Evolutionary conservation across 2,888 invertebrate species (phyloP), one percentile per base, ranked within the genome.

Genomic region (Lepetodrilus schrolli): DNA sequence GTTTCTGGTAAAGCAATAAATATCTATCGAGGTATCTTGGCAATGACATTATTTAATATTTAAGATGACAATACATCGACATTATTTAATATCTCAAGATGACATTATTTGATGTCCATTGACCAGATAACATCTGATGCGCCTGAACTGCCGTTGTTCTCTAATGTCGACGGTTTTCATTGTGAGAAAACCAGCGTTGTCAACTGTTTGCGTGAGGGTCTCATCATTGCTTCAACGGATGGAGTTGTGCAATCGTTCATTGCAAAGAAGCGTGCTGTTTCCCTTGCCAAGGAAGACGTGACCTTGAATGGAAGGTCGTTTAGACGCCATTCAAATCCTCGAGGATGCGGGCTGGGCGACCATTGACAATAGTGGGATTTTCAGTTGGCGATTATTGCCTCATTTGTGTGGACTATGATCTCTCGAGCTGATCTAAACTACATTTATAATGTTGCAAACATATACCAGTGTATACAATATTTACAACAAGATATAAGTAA

Each of bases 111-210:
- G 48, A 48, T 48, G 21, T 48, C 48, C 2, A 34, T 30, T 58
- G 43, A 17, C 26, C 17, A 17, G 30, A 58, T 58, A 30, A 17
- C 26, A 30, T 30, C 30, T 58, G 30, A 23, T 30, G 30, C 30
- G 30, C 17, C 58, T 30, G 34, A 30, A n/a, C 34, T 30, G 30
- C 30, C 30, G 26, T 58, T 58, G 51, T 51, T n/a, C 26, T 23
- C 21, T 51, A 26, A 51, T 51, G 58, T 48, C 30, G 21, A 30
- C 26, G 26, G 34, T 58, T 58, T 58, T 58, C 58, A 58, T 58
- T 58, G 17, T 26, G 58, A 23, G 58, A n/a, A n/a, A 58, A 30
- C 58, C 58, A 17, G 58, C 34, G 58, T 58, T 58, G 58, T 23
- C n/a, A 17, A 58, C 17, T 58, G 58, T 58, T 58, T 58, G 58